These are phyloP conservation scores for Proterorhinus semilunaris DNA, from an alignment of 2,113 vertebrate genomes.

Conservation along the genomic window DNA sequence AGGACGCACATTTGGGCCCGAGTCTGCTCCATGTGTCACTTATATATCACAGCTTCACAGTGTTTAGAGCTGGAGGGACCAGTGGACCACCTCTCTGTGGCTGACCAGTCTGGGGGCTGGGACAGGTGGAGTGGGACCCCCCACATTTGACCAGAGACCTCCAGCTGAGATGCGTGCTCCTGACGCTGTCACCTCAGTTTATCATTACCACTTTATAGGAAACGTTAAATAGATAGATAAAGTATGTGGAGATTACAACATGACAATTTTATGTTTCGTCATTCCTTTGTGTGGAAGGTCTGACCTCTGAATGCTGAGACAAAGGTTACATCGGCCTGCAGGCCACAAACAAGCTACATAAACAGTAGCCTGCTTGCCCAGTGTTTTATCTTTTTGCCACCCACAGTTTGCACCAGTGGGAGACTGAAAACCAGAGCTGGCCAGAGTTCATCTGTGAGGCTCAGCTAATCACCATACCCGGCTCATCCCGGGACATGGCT, in stretches of 20 bases:
- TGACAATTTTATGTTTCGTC: conserved; percentile 19
- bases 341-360: conserved; percentile 70
- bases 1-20: conserved; percentile 67
- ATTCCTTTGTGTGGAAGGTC: conserved; percentile 33
- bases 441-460: conserved; percentile 57
- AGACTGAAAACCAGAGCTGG: conserved; percentile 59
- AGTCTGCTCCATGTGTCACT: conserved; percentile 35
- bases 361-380: conserved; percentile 58
- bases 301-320: conserved; percentile 30
- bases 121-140: conserved; percentile 72
- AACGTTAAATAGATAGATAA: too few relatives aligned
- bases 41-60: conserved; percentile 75
- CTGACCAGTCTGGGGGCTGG: conserved; percentile 55
- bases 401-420: conserved; percentile 69
- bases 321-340: conserved; percentile 40
- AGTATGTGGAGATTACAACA: too few relatives aligned
- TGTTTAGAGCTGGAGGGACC: conserved; percentile 66
- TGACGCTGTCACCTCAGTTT: not conserved
- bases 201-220: too few relatives aligned
- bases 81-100: conserved; percentile 63
- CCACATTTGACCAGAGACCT: conserved; percentile 55
- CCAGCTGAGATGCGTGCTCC: conserved; percentile 37
- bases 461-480: conserved; percentile 53
- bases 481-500: conserved; percentile 52
- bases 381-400: conserved; percentile 74